phyloP scores from a whole-genome alignment of 2,797 vertebrate species.

The Pipistrellus pipistrellus region DNA sequence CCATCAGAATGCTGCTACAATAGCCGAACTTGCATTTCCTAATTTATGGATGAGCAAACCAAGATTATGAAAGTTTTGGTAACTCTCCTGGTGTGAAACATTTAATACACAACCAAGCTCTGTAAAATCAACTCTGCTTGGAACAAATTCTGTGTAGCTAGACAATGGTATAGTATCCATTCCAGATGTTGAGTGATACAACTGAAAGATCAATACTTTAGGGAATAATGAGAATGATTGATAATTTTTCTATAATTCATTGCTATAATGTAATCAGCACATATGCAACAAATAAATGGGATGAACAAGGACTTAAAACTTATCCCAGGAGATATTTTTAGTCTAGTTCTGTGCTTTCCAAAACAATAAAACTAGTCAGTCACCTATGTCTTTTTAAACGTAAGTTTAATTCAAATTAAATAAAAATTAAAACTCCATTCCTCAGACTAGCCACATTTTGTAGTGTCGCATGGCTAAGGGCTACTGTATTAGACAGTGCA shows the following conservation, averaged over 20 bases:
- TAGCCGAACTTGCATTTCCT: background rate
- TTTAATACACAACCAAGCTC: background rate
- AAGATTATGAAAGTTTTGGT: background rate
- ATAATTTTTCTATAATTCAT: background rate
- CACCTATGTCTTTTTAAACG: background rate
- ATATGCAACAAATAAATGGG: background rate
- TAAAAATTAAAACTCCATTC: background rate
- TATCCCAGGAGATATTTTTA: background rate
- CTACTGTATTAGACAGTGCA: background rate
- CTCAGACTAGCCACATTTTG: background rate
- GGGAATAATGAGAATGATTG: background rate
- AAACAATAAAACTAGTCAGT: background rate
- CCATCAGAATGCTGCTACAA: background rate
- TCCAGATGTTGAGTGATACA: background rate
- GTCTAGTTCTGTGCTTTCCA: background rate
- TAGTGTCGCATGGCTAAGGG: background rate
- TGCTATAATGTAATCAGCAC: background rate
- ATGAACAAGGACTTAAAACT: background rate
- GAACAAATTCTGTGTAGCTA: background rate
- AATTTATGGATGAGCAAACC: background rate
- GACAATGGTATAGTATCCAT: background rate
- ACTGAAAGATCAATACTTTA: background rate
- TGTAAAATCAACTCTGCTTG: background rate
- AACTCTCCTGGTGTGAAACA: background rate
- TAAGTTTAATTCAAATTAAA: constrained; percentile 11